Base-by-base conservation (phyloP, 2,888 invertebrate genomes). In the Coenonympha glycerion region DNA sequence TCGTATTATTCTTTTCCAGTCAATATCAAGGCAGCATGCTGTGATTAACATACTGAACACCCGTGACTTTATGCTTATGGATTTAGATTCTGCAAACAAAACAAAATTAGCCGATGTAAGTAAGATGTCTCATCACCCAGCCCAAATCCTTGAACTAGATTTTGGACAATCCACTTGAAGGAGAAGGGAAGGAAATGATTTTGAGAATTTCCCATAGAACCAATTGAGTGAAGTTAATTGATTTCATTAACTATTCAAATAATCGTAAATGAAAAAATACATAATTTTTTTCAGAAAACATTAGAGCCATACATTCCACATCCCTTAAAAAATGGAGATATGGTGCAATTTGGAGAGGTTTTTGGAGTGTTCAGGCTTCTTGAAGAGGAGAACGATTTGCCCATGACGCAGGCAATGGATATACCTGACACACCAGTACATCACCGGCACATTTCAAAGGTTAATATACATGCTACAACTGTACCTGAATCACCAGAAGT, bases 401-500 rank as follows among this genome's bases (percentile, higher is more conserved):
- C 85, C 0, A 76, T 80, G 78, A 87, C 86, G 0, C 86, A 87
- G 60, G 82, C 76, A 3, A 55, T 82, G 3, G 75, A 79, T 13
- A 65, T 85, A 6, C 83, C 83, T 0, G 82, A 81, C 11, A 85
- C 84, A 2, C 85, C 84, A 1, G 49, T 73, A 1, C 51, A 60
- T 1, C 60, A 54, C 1, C 68, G 61, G 47, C 64, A 66, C 57
- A 47, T 69, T 2, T 69, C 76, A 0, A 75, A 69, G 55, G 26
- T 76, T 8, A 66, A 68, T 48, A 65, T 37, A 11, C 64, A 69
- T 1, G 63, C 59, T 1, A 80, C 73, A 3, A 68, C 70, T 8
- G 65, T 85, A 54, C 86, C 85, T 0, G 85, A 86, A 55, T 85
- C 86, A 3, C 86, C 86, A 2, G 85, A 87, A 65, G 71, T 79